Conservation (phyloP, 2,113 vertebrate species). For the Macquaria australasica region DNA sequence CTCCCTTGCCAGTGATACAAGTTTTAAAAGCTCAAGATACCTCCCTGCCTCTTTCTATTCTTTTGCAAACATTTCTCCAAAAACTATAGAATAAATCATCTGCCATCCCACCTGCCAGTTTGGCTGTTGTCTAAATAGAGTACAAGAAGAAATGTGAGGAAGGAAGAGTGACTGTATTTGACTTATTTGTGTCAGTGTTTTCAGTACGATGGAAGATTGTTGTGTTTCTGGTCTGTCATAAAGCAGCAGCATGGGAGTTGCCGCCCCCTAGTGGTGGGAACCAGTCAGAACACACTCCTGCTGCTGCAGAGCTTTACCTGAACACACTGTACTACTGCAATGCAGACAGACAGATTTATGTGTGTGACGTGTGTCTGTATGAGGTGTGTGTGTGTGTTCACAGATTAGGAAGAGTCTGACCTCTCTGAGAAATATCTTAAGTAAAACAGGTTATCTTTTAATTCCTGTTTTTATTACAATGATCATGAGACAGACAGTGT, state of each 20-base stretch:
- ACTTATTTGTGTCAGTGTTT: background rate
- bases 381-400: background rate
- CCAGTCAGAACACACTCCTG: background rate
- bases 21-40: background rate
- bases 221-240: background rate
- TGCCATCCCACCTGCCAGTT: background rate
- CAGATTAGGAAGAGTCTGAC: too few species aligned
- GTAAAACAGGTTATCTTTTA: background rate
- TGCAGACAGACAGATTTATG: conserved; percentile 51
- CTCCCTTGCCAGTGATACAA: background rate
- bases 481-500: background rate
- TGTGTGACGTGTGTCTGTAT: conserved; percentile 1
- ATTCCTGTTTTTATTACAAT: background rate
- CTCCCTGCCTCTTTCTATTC: background rate
- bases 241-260: background rate
- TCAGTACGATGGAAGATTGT: background rate
- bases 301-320: conserved; percentile 32
- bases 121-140: background rate
- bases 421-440: background rate
- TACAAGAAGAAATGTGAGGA: background rate
- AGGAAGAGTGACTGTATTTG: background rate
- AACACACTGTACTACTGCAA: conserved; percentile 57
- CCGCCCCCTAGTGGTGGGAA: conserved; percentile 43
- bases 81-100: background rate
- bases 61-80: background rate